Conservation (phyloP, 2,797 vertebrate genomes). For the Megalops cyprinoides region DNA sequence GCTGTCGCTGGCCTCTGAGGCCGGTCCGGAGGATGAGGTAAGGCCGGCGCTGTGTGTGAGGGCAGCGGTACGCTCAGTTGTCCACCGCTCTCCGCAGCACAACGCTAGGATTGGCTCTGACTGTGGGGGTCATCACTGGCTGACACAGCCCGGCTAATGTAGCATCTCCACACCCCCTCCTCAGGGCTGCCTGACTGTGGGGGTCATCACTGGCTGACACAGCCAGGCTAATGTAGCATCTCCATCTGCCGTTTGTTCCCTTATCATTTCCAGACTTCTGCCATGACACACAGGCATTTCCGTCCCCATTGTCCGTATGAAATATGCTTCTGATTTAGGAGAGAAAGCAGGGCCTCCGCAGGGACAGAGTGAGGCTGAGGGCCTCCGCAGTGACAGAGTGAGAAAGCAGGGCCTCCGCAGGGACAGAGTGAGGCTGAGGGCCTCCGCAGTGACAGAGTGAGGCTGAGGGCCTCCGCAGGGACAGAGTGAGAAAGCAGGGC, state of each 20-base stretch:
- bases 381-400: slow-evolving; percentile 11
- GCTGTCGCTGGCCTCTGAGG: slow-evolving; percentile 74
- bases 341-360: neutral
- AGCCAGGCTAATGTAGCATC: neutral
- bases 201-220: neutral
- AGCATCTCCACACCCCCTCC: too few species aligned
- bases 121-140: neutral
- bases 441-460: slow-evolving; percentile 9
- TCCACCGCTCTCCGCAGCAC: neutral
- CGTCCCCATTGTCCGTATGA: slow-evolving; percentile 4
- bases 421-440: slow-evolving; percentile 5
- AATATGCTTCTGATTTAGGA: slow-evolving; percentile 15
- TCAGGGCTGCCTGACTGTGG: too few species aligned
- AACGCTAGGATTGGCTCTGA: too few species aligned
- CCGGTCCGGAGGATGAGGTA: slow-evolving; percentile 78
- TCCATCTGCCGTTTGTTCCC: neutral
- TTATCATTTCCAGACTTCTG: slow-evolving; percentile 6
- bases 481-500: too few species aligned
- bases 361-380: neutral
- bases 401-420: too few species aligned
- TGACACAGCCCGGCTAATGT: too few species aligned
- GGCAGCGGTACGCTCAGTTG: neutral
- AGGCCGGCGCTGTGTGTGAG: neutral
- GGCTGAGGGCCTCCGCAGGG: neutral
- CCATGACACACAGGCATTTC: neutral